Base-by-base conservation (phyloP, 2,113 vertebrate genomes). In the Notothenia rossii region DNA sequence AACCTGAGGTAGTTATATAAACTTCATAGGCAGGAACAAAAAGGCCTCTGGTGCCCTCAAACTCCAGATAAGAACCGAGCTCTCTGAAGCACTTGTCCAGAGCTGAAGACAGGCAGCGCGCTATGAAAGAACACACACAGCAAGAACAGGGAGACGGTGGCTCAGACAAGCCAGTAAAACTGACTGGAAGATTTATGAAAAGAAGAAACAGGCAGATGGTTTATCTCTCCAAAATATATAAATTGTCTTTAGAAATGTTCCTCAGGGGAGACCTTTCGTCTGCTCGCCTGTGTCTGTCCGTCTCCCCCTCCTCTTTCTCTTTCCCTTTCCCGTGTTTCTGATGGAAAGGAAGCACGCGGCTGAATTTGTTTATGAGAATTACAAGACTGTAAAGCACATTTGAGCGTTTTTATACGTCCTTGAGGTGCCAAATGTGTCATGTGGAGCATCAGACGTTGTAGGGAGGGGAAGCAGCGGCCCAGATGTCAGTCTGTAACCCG, bases 191-290 rank as follows among this genome's bases (percentile, higher is more conserved):
- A 93, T 93, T 94, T 92, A 92, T 43, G 85, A 83, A 85, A 56
- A 77, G 82, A 89, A 81, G 92, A 92, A 92, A 86, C 89, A 87
- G 83, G 90, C 95, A 94, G 92, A 93, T 91, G 82, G 85, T 93
- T 94, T 89, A 94, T 93, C 89, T 92, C 89, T 94, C 93, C 93
- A 94, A 93, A 90, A 94, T 90, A 81, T 92, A 94, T 94, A 94
- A 94, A 95, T 93, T 94, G 91, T 94, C 86, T 94, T 93, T 93
- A 84, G 88, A 93, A 93, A 95, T 88, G 92, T 91, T 91, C 68
- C 93, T 90, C 93, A 36, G 80, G 91, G 93, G 93, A 89, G 81
- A 84, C 49, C 79, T 65, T 90, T 83, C 84, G 86, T 94, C 93
- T 89, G 88, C 87, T 86, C 48, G 66, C 81, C 75, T 77, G 80